Conservation (phyloP, 2,797 vertebrate species). For the Rhodeus uyekii region DNA sequence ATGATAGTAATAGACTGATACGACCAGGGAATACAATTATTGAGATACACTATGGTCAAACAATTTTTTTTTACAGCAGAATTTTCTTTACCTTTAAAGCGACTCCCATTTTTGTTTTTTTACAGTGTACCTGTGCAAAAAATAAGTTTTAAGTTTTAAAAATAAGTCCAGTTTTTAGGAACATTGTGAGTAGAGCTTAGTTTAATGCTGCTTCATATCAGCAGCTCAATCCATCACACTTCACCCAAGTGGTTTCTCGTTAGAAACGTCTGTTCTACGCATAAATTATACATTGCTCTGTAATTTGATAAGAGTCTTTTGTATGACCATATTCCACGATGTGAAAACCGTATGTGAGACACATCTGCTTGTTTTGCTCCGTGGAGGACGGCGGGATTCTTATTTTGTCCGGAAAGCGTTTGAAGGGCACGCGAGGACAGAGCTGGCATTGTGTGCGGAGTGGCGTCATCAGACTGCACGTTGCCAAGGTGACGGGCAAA, state of each 20-base stretch:
- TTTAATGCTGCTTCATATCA: background rate
- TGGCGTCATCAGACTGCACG: background rate
- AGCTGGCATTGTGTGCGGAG: background rate
- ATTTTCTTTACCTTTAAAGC: background rate
- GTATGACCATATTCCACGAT: background rate
- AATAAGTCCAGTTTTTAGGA: too few relatives aligned
- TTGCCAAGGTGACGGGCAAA: background rate
- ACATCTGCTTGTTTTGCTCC: background rate
- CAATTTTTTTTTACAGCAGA: too few relatives aligned
- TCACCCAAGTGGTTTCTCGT: background rate
- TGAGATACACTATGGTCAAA: too few relatives aligned
- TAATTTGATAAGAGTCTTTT: background rate
- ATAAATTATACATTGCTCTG: background rate
- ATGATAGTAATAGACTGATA: too few relatives aligned
- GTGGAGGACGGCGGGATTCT: background rate
- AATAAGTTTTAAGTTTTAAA: too few relatives aligned
- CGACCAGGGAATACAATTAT: too few relatives aligned
- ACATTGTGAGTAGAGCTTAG: background rate
- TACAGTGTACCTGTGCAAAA: background rate
- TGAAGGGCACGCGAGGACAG: conserved; percentile 8
- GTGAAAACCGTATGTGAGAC: background rate
- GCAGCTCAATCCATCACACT: background rate
- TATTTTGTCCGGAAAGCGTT: background rate
- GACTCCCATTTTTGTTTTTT: too few relatives aligned
- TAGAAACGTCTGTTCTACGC: background rate